phyloP scores from a whole-genome alignment of 2,797 vertebrate species.

The Rhyacichthys aspro region DNA sequence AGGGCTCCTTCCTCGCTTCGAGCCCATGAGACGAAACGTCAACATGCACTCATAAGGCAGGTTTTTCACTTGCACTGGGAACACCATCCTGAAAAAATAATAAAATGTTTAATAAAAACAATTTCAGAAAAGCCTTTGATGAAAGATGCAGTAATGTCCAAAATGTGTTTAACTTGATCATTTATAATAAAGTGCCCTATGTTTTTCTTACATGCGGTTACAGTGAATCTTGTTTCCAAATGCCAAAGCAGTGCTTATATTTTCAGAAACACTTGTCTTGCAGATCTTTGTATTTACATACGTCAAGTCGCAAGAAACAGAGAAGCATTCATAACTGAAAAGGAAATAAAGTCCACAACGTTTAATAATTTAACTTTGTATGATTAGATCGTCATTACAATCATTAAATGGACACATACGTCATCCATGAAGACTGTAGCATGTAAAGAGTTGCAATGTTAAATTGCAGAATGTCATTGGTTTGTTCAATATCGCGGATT shows the following conservation, averaged over 20 bases:
- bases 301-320: constrained; percentile 71
- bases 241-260: constrained; percentile 74
- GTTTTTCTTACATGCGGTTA: constrained; percentile 70
- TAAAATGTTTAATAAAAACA: background rate
- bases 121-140: background rate
- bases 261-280: constrained; percentile 66
- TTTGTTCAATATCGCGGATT: constrained; percentile 32
- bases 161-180: background rate
- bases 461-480: constrained; percentile 70
- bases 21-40: constrained; percentile 70
- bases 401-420: constrained; percentile 42
- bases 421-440: constrained; percentile 63
- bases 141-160: background rate
- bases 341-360: background rate
- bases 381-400: background rate
- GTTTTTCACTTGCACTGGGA: constrained; percentile 65
- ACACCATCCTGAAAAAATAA: constrained; percentile 70
- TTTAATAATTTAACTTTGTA: background rate
- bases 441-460: constrained; percentile 68
- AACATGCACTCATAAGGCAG: constrained; percentile 78
- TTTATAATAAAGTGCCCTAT: background rate
- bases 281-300: constrained; percentile 62
- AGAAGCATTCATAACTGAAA: constrained; percentile 75
- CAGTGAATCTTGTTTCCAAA: constrained; percentile 71
- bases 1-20: constrained; percentile 62